Percentiles rank a stretch among this genome's conserved stretches.
phyloP scores from a whole-genome alignment of 2,888 invertebrate species.

The Argyra leucocephala region DNA sequence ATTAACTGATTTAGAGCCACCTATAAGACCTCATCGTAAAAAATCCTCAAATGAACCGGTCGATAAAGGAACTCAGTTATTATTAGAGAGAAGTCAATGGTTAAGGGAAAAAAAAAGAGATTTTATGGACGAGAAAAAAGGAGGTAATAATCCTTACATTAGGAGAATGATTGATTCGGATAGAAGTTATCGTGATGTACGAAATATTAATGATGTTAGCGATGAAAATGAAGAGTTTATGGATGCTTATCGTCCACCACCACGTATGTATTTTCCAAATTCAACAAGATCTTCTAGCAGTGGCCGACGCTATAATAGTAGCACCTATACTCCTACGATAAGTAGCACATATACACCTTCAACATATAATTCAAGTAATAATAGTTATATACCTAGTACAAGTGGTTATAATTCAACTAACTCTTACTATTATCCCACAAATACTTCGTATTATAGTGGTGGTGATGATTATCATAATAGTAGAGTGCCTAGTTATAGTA shows the following conservation, averaged over 20 bases:
- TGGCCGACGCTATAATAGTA: conserved; percentile 22
- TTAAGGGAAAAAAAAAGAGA: conserved; percentile 40
- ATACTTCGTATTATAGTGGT: conserved; percentile 1
- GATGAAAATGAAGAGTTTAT: conserved; percentile 28
- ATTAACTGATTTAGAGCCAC: background rate
- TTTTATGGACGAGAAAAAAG: conserved; percentile 41
- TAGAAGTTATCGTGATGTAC: conserved; percentile 21
- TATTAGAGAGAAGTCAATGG: conserved; percentile 40
- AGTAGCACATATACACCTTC: conserved; percentile 24
- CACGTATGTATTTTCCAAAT: conserved; percentile 23
- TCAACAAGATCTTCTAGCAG: conserved; percentile 22
- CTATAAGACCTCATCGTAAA: background rate
- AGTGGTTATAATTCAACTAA: conserved; percentile 16
- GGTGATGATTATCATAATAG: background rate
- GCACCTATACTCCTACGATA: conserved; percentile 7
- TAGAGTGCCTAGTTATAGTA: background rate
- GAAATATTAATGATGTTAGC: conserved; percentile 19
- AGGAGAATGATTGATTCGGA: conserved; percentile 34
- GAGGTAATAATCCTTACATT: conserved; percentile 42
- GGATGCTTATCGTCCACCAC: conserved; percentile 32
- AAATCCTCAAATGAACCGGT: conserved; percentile 20
- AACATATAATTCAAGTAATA: conserved; percentile 21
- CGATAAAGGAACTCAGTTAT: conserved; percentile 34
- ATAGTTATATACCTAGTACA: conserved; percentile 18
- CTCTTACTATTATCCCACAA: background rate